phyloP scores from a whole-genome alignment of 2,888 invertebrate species.

The Cerastis rubricosa region DNA sequence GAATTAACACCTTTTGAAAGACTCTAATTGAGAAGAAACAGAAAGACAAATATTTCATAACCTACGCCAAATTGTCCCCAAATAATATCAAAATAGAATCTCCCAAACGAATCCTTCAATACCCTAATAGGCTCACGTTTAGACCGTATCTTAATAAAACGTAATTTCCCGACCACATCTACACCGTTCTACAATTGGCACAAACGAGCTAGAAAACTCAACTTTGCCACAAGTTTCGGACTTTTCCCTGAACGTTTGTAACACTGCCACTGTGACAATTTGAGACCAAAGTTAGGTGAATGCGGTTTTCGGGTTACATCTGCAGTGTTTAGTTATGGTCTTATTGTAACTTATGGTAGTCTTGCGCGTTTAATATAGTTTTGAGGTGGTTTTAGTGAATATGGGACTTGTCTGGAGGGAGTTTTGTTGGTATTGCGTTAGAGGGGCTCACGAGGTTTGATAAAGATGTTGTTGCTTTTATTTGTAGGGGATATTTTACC shows the following conservation, averaged over 20 bases:
- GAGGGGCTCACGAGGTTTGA: background rate
- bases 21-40: no score
- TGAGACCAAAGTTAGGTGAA: slow-evolving; percentile 70
- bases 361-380: slow-evolving; percentile 40
- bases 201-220: slow-evolving; percentile 76
- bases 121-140: slow-evolving; percentile 60
- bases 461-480: background rate
- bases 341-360: slow-evolving; percentile 62
- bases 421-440: background rate
- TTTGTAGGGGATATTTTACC: background rate
- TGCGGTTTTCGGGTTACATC: slow-evolving; percentile 69
- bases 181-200: slow-evolving; percentile 75
- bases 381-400: slow-evolving; percentile 25
- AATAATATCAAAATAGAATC: slow-evolving; percentile 26
- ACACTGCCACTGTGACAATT: slow-evolving; percentile 71
- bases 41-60: background rate
- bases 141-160: slow-evolving; percentile 69
- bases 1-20: no score
- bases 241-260: slow-evolving; percentile 65
- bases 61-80: background rate
- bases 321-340: slow-evolving; percentile 63
- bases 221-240: slow-evolving; percentile 74
- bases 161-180: slow-evolving; percentile 72
- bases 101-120: slow-evolving; percentile 43
- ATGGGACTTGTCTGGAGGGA: slow-evolving; percentile 6